Evolutionary conservation across 2,888 invertebrate species (phyloP).

Genomic region (Trachelus stipa): DNA sequence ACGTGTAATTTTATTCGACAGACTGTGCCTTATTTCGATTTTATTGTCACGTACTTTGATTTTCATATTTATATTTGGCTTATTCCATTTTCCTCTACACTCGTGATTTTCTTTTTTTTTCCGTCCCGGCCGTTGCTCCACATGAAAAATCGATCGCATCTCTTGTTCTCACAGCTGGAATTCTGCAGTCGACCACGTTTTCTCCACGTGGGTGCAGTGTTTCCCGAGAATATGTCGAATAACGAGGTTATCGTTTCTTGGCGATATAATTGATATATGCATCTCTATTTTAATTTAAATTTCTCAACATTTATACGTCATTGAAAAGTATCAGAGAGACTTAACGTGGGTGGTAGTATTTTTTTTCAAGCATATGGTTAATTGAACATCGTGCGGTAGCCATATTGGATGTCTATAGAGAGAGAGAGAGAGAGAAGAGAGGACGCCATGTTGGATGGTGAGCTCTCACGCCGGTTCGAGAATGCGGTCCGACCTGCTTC

Average conservation of each 20-base stretch:
- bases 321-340: neutral
- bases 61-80: neutral
- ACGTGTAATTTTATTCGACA: slow-evolving; percentile 13
- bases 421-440: slow-evolving; percentile 12
- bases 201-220: slow-evolving; percentile 37
- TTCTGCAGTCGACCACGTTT: slow-evolving; percentile 33
- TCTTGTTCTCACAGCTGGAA: neutral
- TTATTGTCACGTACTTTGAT: slow-evolving; percentile 4
- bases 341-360: neutral
- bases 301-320: neutral
- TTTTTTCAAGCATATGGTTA: slow-evolving; percentile 29
- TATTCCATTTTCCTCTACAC: slow-evolving; percentile 8
- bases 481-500: slow-evolving; percentile 45
- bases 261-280: neutral
- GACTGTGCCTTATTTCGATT: slow-evolving; percentile 17
- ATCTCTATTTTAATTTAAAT: neutral
- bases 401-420: slow-evolving; percentile 38
- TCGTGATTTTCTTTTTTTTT: neutral
- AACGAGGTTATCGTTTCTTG: neutral
- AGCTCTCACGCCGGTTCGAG: slow-evolving; percentile 36
- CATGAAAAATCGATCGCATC: neutral
- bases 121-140: neutral
- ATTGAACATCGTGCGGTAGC: slow-evolving; percentile 19
- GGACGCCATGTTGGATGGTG: slow-evolving; percentile 40
- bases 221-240: neutral